These are phyloP conservation scores for Tinea semifulvella DNA, from an alignment of 2,888 invertebrate species.

Conservation along the genomic window DNA sequence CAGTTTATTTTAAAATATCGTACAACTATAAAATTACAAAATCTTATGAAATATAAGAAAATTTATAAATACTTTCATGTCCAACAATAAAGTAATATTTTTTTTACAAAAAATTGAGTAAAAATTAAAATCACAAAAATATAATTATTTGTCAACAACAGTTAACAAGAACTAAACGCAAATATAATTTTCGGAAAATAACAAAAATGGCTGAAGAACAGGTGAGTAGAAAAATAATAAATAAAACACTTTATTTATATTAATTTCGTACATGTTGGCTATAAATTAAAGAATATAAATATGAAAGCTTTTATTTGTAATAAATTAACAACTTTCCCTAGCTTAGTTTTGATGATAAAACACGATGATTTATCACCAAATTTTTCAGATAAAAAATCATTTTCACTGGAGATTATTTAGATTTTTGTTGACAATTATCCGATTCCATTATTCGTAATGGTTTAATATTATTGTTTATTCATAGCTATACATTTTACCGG, in stretches of 20 bases:
- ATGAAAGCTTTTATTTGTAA: constrained; percentile 13
- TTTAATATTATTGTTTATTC: no score
- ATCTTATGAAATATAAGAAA: neutral
- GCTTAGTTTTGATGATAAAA: no score
- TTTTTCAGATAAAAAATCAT: no score
- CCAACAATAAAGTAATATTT: neutral
- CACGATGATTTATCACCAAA: no score
- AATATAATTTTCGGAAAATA: constrained; percentile 53
- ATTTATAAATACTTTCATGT: neutral
- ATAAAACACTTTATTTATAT: constrained; percentile 36
- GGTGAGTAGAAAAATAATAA: constrained; percentile 70
- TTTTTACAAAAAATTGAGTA: neutral
- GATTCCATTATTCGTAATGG: no score
- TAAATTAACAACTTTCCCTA: constrained; percentile 15
- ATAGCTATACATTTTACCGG: constrained; percentile 1
- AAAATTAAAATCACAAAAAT: neutral
- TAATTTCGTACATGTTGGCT: constrained; percentile 28
- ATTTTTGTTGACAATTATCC: no score
- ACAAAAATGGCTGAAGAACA: constrained; percentile 82
- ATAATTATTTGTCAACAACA: neutral
- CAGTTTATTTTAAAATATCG: neutral
- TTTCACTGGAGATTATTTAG: no score
- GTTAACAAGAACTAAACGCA: constrained; percentile 24
- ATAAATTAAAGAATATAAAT: constrained; percentile 9
- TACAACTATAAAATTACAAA: neutral